Evolutionary conservation across 2,113 vertebrate species (phyloP), one percentile per base, ranked within the genome.

Genomic region (Hystrix cristata): DNA sequence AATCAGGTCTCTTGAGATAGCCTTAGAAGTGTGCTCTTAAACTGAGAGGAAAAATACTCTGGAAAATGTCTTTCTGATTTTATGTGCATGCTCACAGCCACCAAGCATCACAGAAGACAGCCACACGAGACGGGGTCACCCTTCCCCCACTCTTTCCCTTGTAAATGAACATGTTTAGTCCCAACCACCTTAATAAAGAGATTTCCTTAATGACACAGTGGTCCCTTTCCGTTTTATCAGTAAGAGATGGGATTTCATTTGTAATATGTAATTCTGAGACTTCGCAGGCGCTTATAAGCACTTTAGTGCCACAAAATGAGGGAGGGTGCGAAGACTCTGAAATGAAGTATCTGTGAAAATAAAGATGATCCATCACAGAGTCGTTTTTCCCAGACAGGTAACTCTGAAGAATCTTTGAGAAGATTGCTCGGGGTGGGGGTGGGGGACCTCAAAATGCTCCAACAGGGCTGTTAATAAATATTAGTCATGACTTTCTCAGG

Each of bases 361-460:
- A 85, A 71, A 96, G 72, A 62, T 87, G 64, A 86, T 29, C 90
- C 79, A 97, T 79, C 96, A 96, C 84, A 95, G 94, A 87, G 38
- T 74, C 3, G 0, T 95, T 95, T 92, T 96, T 92, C 18, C 3
- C 65, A 53, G 62, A 86, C 65, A 95, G 98, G 95, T 91, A 57
- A 89, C 91, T 97, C 93, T 59, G 23, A 5, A 94, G 82, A 95
- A 98, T 71, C 95, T 93, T 18, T 76, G 95, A 86, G 95, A 96
- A 90, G 43, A 27, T 87, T 85, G 92, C 85, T 59, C 59, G 59
- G 86, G 76, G 51, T 79, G 29, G 29, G 51, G 46, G 38, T 53
- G 27, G 82, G 46, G 5, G 43, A 83, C 16, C 53, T 19, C 29
- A 27, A 94, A 55, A 86, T 62, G 60, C 60, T 90, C 90, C 76